phyloP scores from a whole-genome alignment of 1,140 invertebrate genomes.

The Piezodorus guildinii region DNA sequence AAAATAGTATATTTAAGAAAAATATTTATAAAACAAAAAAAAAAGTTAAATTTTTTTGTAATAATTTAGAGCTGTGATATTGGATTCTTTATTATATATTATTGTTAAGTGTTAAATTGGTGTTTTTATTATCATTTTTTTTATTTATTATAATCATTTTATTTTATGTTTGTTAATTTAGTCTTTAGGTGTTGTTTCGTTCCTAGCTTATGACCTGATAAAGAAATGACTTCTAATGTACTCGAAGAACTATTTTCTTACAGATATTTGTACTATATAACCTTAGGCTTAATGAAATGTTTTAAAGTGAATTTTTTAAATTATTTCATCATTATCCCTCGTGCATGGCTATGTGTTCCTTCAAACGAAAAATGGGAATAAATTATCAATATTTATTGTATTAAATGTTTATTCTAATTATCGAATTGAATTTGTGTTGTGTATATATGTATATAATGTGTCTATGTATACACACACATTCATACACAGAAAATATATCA shows the following conservation, averaged over 20 bases:
- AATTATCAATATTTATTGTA: neutral
- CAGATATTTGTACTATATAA: constrained; percentile 11
- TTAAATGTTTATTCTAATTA: neutral
- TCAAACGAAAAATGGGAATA: neutral
- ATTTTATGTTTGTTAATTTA: neutral
- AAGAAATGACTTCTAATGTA: constrained; percentile 1
- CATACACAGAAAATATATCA: neutral
- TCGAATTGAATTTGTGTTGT: neutral
- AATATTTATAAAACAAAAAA: constrained; percentile 1
- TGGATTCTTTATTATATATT: constrained; percentile 2
- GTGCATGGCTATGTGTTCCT: constrained; percentile 14
- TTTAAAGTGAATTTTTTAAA: neutral
- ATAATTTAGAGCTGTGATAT: constrained; percentile 10
- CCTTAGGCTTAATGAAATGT: neutral
- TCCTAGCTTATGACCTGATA: constrained; percentile 6
- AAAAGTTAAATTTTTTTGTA: constrained; percentile 1
- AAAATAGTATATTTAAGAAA: constrained; percentile 3
- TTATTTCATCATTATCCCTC: constrained; percentile 1
- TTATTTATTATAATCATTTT: neutral
- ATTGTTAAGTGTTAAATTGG: constrained; percentile 2
- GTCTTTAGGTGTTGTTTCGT: constrained; percentile 1
- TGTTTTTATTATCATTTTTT: constrained; percentile 1
- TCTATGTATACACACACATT: neutral
- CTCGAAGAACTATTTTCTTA: constrained; percentile 12
- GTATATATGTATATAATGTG: neutral